A percentile compares a stretch with the other conserved stretches of the same genome.
These are phyloP conservation scores for Prosopocoilus inquinatus DNA, from an alignment of 2,888 invertebrate species.

Conservation along the genomic window DNA sequence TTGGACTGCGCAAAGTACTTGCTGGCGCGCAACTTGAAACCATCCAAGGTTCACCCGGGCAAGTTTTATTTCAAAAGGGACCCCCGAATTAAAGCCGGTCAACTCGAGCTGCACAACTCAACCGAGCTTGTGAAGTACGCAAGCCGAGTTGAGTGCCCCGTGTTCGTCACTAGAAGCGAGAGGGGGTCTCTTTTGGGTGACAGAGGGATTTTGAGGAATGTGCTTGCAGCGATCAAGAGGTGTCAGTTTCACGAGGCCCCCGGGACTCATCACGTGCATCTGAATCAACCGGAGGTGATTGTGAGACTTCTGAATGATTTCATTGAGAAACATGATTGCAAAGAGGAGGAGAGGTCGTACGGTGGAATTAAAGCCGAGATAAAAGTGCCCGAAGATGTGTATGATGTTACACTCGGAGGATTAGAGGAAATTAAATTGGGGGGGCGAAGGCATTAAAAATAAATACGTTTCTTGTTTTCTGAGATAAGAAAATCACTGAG, in stretches of 20 bases:
- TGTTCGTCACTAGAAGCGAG: conserved; percentile 60
- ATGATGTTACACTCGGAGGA: not conserved
- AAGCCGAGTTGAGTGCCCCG: conserved; percentile 59
- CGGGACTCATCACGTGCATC: conserved; percentile 74
- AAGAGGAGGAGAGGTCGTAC: conserved; percentile 1
- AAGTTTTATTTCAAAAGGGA: conserved; percentile 61
- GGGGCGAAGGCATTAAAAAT: too few species aligned
- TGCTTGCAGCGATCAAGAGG: conserved; percentile 52
- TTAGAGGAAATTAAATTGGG: too few species aligned
- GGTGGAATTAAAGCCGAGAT: conserved; percentile 16
- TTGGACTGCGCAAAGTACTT: conserved; percentile 31
- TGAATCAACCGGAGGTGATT: conserved; percentile 61
- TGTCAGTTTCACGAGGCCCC: conserved; percentile 57
- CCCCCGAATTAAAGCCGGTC: conserved; percentile 58
- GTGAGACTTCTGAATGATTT: conserved; percentile 6
- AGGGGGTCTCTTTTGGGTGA: conserved; percentile 18
- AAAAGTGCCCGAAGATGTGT: conserved; percentile 2
- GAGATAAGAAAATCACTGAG: too few species aligned
- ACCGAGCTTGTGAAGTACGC: conserved; percentile 59
- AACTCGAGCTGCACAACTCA: conserved; percentile 54
- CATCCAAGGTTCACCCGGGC: conserved; percentile 54
- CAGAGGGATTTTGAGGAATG: conserved; percentile 8
- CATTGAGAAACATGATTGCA: conserved; percentile 13
- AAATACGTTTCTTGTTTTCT: too few species aligned
- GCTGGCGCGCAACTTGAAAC: conserved; percentile 55